phyloP scores from a whole-genome alignment of 2,113 vertebrate species.

The Pimephales promelas region DNA sequence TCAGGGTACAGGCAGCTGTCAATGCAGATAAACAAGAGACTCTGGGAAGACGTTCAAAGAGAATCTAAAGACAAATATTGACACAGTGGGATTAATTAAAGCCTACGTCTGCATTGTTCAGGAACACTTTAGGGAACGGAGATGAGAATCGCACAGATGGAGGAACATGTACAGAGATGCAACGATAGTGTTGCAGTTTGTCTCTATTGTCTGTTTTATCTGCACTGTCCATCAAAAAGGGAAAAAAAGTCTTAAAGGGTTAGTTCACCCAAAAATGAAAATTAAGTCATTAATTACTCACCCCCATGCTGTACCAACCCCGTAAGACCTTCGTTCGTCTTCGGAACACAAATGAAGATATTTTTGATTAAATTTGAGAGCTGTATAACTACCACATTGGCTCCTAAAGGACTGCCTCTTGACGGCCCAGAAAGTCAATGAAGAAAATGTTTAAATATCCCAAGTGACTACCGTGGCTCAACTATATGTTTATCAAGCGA shows the following conservation, averaged over 20 bases:
- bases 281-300: no score
- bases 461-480: no score
- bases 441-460: no score
- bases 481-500: no score
- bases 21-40: conserved; percentile 24
- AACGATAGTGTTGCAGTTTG: not conserved
- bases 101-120: conserved; percentile 18
- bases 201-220: not conserved
- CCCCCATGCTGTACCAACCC: no score
- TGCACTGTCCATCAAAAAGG: not conserved
- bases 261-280: no score
- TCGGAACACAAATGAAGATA: no score
- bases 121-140: conserved; percentile 5
- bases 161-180: not conserved
- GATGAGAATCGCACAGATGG: conserved; percentile 5
- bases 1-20: conserved; percentile 20
- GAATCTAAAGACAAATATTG: conserved; percentile 45
- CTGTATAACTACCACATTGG: no score
- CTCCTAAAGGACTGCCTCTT: no score
- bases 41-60: conserved; percentile 24
- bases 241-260: not conserved
- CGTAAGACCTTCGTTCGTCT: no score
- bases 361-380: no score
- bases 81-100: conserved; percentile 49
- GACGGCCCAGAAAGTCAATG: no score